A percentile compares a stretch with the other conserved stretches of the same genome.
These are phyloP conservation scores for Gavialis gangeticus DNA, from an alignment of 2,113 vertebrate species.

Conservation along the genomic window DNA sequence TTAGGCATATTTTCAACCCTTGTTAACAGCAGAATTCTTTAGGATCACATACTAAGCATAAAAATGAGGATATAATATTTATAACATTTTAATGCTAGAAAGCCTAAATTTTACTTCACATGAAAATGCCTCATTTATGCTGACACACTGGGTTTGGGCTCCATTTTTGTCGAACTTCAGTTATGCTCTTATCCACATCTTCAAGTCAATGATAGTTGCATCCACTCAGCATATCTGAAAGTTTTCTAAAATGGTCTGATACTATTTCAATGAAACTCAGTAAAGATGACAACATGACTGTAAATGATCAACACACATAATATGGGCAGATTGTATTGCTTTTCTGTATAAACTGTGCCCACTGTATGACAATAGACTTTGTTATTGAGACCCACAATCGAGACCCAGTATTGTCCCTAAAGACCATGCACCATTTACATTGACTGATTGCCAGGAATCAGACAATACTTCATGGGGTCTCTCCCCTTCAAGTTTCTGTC, in stretches of 20 bases:
- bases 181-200: neutral
- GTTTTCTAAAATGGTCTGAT: neutral
- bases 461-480: constrained; percentile 4
- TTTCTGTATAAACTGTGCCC: neutral
- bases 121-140: neutral
- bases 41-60: constrained; percentile 2
- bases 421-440: constrained; percentile 21
- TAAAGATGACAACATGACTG: neutral
- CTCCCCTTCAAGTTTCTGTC: constrained; percentile 22
- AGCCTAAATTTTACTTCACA: constrained; percentile 7
- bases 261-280: neutral
- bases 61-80: neutral
- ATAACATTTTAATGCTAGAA: constrained; percentile 11
- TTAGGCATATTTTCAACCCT: constrained; percentile 59
- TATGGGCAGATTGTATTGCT: neutral
- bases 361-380: neutral
- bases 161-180: neutral
- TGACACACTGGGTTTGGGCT: neutral
- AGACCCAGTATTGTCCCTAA: neutral
- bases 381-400: neutral
- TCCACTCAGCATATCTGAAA: neutral
- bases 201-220: neutral
- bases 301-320: constrained; percentile 7
- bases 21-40: constrained; percentile 4
- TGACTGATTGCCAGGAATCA: neutral